Evolutionary conservation across 2,113 vertebrate species (phyloP).

Genomic region (Chionodraco myersi): DNA sequence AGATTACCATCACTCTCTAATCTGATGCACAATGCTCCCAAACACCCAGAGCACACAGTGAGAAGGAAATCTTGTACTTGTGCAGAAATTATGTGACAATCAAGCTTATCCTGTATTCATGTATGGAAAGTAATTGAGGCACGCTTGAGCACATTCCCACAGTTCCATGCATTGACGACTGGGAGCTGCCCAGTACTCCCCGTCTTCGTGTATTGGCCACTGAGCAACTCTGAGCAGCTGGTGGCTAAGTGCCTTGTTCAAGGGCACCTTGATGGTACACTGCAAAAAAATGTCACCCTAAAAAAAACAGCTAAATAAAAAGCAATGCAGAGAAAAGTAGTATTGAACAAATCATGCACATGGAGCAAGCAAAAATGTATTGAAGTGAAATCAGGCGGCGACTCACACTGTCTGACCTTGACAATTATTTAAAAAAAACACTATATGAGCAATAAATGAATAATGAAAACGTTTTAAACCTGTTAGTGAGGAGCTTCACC

Average conservation of each 20-base stretch:
- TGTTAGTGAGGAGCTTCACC: neutral
- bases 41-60: conserved; percentile 15
- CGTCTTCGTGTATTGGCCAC: conserved; percentile 41
- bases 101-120: conserved; percentile 29
- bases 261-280: conserved; percentile 59
- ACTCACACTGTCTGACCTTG: neutral
- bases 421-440: neutral
- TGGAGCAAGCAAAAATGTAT: neutral
- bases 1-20: conserved; percentile 62
- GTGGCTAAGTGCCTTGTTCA: conserved; percentile 50
- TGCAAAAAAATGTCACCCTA: neutral
- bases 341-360: neutral
- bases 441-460: neutral
- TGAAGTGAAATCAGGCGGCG: neutral
- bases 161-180: conserved; percentile 37
- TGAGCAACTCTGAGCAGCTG: conserved; percentile 57
- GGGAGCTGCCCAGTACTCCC: conserved; percentile 34
- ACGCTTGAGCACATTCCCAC: conserved; percentile 31
- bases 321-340: neutral
- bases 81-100: conserved; percentile 45
- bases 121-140: conserved; percentile 29
- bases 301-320: neutral
- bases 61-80: conserved; percentile 19
- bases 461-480: neutral
- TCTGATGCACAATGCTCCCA: conserved; percentile 51